A percentile compares a stretch with the other conserved stretches of the same genome.
These are phyloP conservation scores for Phlogophora meticulosa DNA, from an alignment of 2,888 invertebrate species.

Conservation along the genomic window DNA sequence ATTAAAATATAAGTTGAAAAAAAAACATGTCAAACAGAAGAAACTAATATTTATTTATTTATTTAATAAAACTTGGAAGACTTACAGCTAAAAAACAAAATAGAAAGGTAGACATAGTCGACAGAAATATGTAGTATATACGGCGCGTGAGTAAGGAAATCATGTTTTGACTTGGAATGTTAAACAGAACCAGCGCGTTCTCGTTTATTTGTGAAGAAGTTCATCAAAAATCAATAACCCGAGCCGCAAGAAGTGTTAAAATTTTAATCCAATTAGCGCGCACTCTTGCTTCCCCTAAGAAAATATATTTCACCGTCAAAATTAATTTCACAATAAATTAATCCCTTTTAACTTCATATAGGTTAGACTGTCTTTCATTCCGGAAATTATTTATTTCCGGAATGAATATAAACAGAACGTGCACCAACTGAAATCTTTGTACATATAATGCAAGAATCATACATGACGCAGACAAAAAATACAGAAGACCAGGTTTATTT, in stretches of 20 bases:
- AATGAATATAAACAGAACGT: conserved; percentile 13
- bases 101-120: too few relatives aligned
- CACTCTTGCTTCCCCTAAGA: conserved; percentile 76
- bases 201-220: conserved; percentile 56
- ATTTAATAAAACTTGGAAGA: too few relatives aligned
- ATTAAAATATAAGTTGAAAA: too few relatives aligned
- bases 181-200: conserved; percentile 1
- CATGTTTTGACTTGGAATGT: neutral
- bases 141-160: neutral
- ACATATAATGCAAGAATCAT: conserved; percentile 1
- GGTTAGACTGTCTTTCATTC: conserved; percentile 15
- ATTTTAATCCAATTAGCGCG: conserved; percentile 87
- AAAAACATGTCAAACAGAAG: neutral
- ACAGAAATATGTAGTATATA: too few relatives aligned
- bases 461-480: neutral
- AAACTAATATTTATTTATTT: too few relatives aligned
- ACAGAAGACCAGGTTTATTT: too few relatives aligned
- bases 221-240: conserved; percentile 80
- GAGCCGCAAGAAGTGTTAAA: conserved; percentile 80
- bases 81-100: too few relatives aligned
- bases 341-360: conserved; percentile 66
- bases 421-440: conserved; percentile 6
- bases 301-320: conserved; percentile 84
- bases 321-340: conserved; percentile 83
- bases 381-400: conserved; percentile 22